Percentiles rank a stretch among this genome's conserved stretches.
Conservation (phyloP, 2,888 invertebrate species). For the Microctonus brassicae region DNA sequence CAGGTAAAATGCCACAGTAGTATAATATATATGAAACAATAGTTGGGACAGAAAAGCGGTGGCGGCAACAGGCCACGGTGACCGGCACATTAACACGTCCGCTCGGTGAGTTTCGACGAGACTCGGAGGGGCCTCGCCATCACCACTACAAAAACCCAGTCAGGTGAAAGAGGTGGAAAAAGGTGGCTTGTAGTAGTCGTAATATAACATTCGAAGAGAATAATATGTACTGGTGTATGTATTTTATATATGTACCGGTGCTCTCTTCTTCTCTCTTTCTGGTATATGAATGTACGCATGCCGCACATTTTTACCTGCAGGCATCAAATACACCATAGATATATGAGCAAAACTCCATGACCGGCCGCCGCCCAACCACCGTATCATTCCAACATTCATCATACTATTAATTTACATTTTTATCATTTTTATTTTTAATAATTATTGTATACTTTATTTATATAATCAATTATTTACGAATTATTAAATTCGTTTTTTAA, state of each 20-base stretch:
- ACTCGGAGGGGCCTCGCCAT: slow-evolving; percentile 51
- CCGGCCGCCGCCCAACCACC: slow-evolving; percentile 26
- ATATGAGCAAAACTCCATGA: slow-evolving; percentile 19
- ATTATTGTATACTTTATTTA: slow-evolving; percentile 42
- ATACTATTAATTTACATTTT: not conserved
- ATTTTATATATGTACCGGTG: not conserved
- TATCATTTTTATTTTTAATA: not conserved
- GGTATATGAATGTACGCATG: not conserved
- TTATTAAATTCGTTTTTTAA: slow-evolving; percentile 15
- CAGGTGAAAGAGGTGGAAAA: slow-evolving; percentile 47
- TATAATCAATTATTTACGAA: slow-evolving; percentile 41
- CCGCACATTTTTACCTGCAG: slow-evolving; percentile 14
- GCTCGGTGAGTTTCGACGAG: slow-evolving; percentile 59
- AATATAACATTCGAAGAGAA: slow-evolving; percentile 1
- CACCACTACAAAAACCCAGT: slow-evolving; percentile 49
- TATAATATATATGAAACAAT: slow-evolving; percentile 11
- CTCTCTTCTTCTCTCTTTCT: no score
- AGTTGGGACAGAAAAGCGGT: slow-evolving; percentile 36
- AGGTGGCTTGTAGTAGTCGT: no score
- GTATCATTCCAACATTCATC: not conserved
- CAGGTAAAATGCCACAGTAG: not conserved
- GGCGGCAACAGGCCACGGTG: slow-evolving; percentile 57
- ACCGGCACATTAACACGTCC: slow-evolving; percentile 65
- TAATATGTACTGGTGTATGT: no score
- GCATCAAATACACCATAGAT: not conserved